Conservation (phyloP, 2,113 vertebrate species). For the Procapra przewalskii region DNA sequence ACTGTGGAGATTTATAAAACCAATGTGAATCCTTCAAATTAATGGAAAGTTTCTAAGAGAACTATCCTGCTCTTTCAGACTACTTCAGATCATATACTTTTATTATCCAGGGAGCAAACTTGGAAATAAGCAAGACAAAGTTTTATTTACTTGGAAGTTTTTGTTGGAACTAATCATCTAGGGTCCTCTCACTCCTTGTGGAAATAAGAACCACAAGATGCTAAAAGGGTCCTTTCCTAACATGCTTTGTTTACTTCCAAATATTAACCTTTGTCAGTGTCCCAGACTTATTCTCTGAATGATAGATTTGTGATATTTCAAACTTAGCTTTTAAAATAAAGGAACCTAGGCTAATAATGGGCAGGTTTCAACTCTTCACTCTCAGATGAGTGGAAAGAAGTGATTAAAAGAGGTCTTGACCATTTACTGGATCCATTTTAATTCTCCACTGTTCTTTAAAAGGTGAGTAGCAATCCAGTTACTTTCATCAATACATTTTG, state of each 20-base stretch:
- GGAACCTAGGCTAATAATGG: not conserved
- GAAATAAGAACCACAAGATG: not conserved
- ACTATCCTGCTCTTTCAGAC: not conserved
- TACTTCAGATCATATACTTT: not conserved
- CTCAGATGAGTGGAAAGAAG: not conserved
- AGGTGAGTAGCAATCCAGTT: not conserved
- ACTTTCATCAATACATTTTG: not conserved
- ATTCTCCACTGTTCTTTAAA: not conserved
- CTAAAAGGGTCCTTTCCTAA: not conserved
- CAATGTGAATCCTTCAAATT: not conserved
- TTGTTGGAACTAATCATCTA: not conserved
- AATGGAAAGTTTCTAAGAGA: not conserved
- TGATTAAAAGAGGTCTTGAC: not conserved
- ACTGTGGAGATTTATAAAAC: not conserved
- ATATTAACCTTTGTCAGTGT: not conserved
- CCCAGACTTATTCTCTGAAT: not conserved
- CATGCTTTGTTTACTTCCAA: not conserved
- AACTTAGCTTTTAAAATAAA: not conserved
- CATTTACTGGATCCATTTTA: not conserved
- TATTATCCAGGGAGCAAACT: not conserved
- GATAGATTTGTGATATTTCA: not conserved
- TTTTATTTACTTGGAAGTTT: not conserved
- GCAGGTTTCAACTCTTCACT: not conserved
- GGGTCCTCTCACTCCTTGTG: not conserved
- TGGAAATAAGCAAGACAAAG: not conserved